Conservation (phyloP, 1,140 invertebrate genomes). For the Zaprionus africanus region DNA sequence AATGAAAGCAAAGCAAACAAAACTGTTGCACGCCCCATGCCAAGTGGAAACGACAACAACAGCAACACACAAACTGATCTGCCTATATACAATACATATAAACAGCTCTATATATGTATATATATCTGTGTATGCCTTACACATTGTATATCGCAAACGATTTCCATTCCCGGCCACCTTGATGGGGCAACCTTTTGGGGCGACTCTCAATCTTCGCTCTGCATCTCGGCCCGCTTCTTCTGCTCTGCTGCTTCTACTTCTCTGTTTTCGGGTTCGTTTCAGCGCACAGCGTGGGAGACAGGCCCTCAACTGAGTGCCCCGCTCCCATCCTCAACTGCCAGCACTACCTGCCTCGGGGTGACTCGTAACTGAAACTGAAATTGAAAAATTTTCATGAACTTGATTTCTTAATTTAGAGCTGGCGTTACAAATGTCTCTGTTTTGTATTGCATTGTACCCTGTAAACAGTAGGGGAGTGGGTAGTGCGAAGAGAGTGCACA, state of each 20-base stretch:
- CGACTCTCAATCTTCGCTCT: conserved; percentile 6
- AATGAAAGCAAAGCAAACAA: conserved; percentile 72
- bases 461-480: neutral
- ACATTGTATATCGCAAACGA: conserved; percentile 17
- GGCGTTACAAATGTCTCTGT: conserved; percentile 62
- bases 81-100: neutral
- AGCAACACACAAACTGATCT: conserved; percentile 30
- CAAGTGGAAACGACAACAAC: conserved; percentile 47
- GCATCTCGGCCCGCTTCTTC: conserved; percentile 4
- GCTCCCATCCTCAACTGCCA: neutral
- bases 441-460: conserved; percentile 11
- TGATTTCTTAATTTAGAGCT: conserved; percentile 70
- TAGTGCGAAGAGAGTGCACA: neutral
- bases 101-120: neutral
- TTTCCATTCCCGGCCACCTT: conserved; percentile 45
- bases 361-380: conserved; percentile 59
- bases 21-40: conserved; percentile 49
- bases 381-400: conserved; percentile 67
- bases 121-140: neutral
- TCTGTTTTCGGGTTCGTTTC: conserved; percentile 46
- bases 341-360: neutral
- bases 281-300: conserved; percentile 72
- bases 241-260: neutral
- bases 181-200: conserved; percentile 39
- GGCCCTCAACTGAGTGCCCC: neutral